A percentile compares a stretch with the other conserved stretches of the same genome.
Evolutionary conservation across 2,113 vertebrate genomes (phyloP).

Genomic region (Python bivittatus): DNA sequence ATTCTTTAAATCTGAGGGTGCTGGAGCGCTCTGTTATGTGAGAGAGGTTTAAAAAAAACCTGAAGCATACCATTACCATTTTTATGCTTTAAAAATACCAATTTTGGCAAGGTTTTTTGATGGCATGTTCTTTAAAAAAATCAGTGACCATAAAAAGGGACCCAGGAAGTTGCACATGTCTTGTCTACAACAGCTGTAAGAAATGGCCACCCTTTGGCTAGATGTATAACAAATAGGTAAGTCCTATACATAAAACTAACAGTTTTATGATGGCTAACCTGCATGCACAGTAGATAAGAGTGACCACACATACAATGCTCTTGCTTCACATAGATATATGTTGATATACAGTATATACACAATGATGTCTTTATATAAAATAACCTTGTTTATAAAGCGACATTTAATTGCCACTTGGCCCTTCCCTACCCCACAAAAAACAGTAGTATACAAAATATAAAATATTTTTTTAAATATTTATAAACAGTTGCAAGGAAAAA

Average conservation of each 20-base stretch:
- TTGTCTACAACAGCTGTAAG: background rate
- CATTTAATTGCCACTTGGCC: slow-evolving; percentile 78
- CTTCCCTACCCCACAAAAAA: slow-evolving; percentile 75
- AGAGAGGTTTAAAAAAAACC: background rate
- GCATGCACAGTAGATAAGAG: slow-evolving; percentile 58
- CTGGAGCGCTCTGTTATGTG: background rate
- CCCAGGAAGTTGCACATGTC: background rate
- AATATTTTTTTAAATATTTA: slow-evolving; percentile 99
- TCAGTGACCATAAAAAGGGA: background rate
- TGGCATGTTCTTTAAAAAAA: background rate
- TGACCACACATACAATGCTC: slow-evolving; percentile 65
- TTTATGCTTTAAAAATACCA: background rate
- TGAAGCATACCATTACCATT: background rate
- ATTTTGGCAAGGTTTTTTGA: background rate
- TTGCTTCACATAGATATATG: slow-evolving; percentile 70
- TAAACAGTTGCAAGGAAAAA: slow-evolving; percentile 95
- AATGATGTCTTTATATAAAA: slow-evolving; percentile 64
- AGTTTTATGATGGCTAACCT: background rate
- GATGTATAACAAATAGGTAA: background rate
- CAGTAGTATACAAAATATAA: slow-evolving; percentile 99
- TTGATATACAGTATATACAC: slow-evolving; percentile 69
- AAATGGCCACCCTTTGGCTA: background rate
- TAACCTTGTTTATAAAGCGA: slow-evolving; percentile 78
- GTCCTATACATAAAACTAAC: background rate
- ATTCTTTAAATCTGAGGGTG: background rate